Percentiles rank a stretch among this genome's conserved stretches.
phyloP scores from a whole-genome alignment of 1,140 invertebrate species.

The Heliconius himera region DNA sequence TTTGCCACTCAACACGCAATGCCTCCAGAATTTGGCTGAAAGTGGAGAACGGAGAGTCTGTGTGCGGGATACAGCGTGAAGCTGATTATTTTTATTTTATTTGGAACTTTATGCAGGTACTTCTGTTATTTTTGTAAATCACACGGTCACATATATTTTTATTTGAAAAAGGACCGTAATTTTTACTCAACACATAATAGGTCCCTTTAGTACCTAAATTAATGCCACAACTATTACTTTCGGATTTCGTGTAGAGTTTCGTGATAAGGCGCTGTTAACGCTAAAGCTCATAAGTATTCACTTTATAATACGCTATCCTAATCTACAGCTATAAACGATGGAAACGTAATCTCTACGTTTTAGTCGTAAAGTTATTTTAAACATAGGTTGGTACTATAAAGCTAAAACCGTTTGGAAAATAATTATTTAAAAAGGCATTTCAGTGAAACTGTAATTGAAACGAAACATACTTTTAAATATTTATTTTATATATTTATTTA shows the following conservation, averaged over 20 bases:
- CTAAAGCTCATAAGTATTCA: constrained; percentile 18
- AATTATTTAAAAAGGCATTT: no score
- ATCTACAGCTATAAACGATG: constrained; percentile 10
- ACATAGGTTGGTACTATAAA: neutral
- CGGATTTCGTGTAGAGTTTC: constrained; percentile 15
- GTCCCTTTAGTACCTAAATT: neutral
- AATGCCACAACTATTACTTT: constrained; percentile 8
- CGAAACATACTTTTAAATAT: neutral
- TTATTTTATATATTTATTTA: neutral
- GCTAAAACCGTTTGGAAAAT: neutral
- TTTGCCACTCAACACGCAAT: no score
- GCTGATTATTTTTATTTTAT: no score
- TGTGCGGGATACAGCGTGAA: no score
- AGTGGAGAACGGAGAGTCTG: no score
- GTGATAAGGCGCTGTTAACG: constrained; percentile 19
- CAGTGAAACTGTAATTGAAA: no score
- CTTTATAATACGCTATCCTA: constrained; percentile 19
- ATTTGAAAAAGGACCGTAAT: no score
- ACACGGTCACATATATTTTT: no score
- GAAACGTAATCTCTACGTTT: constrained; percentile 11
- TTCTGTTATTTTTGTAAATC: no score
- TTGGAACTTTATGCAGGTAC: no score
- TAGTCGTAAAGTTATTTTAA: constrained; percentile 6
- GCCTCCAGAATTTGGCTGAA: no score
- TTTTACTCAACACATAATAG: neutral